phyloP scores from a whole-genome alignment of 2,888 invertebrate species.

The Coelogynopora nodosa region DNA sequence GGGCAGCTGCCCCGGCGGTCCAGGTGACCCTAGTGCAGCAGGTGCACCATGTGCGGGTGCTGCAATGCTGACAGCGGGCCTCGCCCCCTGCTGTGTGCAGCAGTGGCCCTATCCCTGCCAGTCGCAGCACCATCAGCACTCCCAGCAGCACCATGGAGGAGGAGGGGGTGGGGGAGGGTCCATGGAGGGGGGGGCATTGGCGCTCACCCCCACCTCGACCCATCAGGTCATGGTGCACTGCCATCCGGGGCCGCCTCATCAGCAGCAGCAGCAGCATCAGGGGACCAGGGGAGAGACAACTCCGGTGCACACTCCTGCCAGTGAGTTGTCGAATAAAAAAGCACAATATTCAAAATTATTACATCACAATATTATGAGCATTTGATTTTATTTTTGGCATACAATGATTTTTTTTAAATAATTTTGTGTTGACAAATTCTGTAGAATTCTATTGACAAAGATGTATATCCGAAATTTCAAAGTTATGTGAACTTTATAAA shows the following conservation, averaged over 20 bases:
- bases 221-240: conserved; percentile 24
- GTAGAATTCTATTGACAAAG: too few relatives aligned
- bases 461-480: too few relatives aligned
- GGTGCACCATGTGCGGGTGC: not conserved
- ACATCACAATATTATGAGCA: too few relatives aligned
- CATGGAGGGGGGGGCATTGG: not conserved
- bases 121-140: not conserved
- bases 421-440: too few relatives aligned
- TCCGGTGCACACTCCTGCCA: not conserved
- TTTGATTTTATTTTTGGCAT: too few relatives aligned
- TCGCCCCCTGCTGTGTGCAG: conserved; percentile 1
- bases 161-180: not conserved
- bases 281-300: not conserved
- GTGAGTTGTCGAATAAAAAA: too few relatives aligned
- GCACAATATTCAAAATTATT: too few relatives aligned
- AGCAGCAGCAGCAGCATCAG: not conserved
- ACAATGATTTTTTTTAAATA: too few relatives aligned
- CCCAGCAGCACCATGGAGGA: not conserved
- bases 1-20: not conserved
- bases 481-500: too few relatives aligned
- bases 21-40: not conserved
- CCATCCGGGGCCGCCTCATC: not conserved
- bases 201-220: not conserved
- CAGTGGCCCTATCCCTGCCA: not conserved
- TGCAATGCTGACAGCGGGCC: not conserved